phyloP scores from a whole-genome alignment of 2,797 vertebrate species.

The Scolopax bukidnonensis region DNA sequence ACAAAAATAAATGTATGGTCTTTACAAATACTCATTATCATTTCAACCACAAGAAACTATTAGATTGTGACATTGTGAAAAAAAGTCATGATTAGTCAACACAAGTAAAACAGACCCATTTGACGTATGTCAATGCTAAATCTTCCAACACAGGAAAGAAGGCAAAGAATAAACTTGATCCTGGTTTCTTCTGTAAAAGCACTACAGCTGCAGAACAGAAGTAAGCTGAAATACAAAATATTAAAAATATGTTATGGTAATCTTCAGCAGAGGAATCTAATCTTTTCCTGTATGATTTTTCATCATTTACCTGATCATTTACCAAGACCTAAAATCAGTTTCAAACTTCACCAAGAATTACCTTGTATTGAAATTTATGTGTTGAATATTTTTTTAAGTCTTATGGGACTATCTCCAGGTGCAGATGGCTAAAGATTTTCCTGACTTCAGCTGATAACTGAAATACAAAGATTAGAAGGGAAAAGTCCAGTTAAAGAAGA shows the following conservation, averaged over 20 bases:
- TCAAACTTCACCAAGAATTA: background rate
- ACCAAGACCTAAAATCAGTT: background rate
- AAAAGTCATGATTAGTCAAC: background rate
- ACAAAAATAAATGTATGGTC: background rate
- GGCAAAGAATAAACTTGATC: background rate
- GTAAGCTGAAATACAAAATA: background rate
- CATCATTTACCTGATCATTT: background rate
- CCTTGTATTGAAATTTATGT: fast-evolving
- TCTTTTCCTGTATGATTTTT: background rate
- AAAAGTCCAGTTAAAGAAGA: background rate
- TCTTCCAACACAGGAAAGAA: background rate
- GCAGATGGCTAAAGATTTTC: background rate
- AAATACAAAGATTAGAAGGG: background rate
- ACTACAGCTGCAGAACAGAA: background rate
- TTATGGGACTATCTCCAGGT: background rate
- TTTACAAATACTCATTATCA: background rate
- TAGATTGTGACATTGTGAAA: background rate
- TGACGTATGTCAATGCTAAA: background rate
- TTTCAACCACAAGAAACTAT: background rate
- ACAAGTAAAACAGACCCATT: background rate
- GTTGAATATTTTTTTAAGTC: background rate
- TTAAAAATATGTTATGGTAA: background rate
- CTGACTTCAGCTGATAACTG: background rate
- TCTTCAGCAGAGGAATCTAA: background rate
- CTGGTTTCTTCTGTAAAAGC: background rate